Conservation (phyloP, 1,140 invertebrate genomes). For the Oedothorax gibbosus region DNA sequence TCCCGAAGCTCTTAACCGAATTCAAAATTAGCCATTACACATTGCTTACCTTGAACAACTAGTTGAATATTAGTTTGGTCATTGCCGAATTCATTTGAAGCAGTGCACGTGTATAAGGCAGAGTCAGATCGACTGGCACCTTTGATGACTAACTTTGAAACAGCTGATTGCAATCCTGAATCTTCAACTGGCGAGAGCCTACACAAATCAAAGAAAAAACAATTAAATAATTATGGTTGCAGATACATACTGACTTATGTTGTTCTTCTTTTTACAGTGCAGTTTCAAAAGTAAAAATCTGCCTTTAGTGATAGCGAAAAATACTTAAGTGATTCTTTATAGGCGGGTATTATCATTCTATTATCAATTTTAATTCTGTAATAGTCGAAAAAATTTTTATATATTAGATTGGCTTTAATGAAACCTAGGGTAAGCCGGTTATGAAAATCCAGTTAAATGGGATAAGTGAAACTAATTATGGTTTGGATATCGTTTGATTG, state of each 20-base stretch:
- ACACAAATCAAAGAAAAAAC: not conserved
- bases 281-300: not conserved
- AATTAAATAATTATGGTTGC: too few relatives aligned
- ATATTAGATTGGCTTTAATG: too few relatives aligned
- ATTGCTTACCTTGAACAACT: slow-evolving; percentile 69
- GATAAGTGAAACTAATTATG: too few relatives aligned
- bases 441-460: too few relatives aligned
- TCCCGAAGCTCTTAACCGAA: not conserved
- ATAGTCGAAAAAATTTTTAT: too few relatives aligned
- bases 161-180: slow-evolving; percentile 8
- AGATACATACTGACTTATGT: too few relatives aligned
- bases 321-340: too few relatives aligned
- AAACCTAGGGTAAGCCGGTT: too few relatives aligned
- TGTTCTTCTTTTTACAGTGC: not conserved
- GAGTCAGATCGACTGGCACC: slow-evolving; percentile 68
- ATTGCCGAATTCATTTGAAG: slow-evolving; percentile 68
- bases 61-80: slow-evolving; percentile 69
- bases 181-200: slow-evolving; percentile 47
- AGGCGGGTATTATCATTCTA: too few relatives aligned
- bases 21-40: not conserved
- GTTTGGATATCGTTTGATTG: too few relatives aligned
- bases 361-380: too few relatives aligned
- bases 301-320: too few relatives aligned
- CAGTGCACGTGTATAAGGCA: slow-evolving; percentile 69
- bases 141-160: slow-evolving; percentile 66